Conservation (phyloP, 2,888 invertebrate species). For the Sinelater perroti region DNA sequence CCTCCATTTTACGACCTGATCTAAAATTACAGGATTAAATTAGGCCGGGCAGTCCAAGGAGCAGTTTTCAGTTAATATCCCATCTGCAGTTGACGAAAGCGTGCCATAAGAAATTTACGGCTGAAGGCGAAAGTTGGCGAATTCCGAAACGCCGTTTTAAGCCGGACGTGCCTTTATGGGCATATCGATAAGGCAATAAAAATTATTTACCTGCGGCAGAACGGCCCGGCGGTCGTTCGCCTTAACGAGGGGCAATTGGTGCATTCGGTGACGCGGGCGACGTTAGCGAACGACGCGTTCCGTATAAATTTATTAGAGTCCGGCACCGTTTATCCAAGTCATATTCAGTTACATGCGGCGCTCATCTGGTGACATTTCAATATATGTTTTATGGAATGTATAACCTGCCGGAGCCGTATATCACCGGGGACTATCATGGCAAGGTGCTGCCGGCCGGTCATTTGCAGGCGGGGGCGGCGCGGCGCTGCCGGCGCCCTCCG, state of each 20-base stretch:
- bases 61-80: too few species aligned
- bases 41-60: too few species aligned
- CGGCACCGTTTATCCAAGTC: slow-evolving; percentile 50
- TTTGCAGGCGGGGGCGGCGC: slow-evolving; percentile 40
- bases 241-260: slow-evolving; percentile 7
- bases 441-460: slow-evolving; percentile 56
- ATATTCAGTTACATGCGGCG: slow-evolving; percentile 54
- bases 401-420: slow-evolving; percentile 59
- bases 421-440: slow-evolving; percentile 60
- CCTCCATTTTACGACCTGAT: too few species aligned
- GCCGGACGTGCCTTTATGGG: too few species aligned
- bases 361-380: slow-evolving; percentile 56
- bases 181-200: too few species aligned
- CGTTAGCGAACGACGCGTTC: slow-evolving; percentile 25
- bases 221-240: too few species aligned
- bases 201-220: too few species aligned
- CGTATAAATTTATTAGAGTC: slow-evolving; percentile 45
- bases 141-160: too few species aligned
- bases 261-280: background rate
- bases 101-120: too few species aligned
- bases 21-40: too few species aligned
- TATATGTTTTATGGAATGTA: slow-evolving; percentile 61
- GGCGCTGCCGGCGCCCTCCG: slow-evolving; percentile 35
- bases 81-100: too few species aligned
- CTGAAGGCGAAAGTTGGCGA: too few species aligned